phyloP scores from a whole-genome alignment of 2,113 vertebrate species.

The Phalacrocorax brasilianus region DNA sequence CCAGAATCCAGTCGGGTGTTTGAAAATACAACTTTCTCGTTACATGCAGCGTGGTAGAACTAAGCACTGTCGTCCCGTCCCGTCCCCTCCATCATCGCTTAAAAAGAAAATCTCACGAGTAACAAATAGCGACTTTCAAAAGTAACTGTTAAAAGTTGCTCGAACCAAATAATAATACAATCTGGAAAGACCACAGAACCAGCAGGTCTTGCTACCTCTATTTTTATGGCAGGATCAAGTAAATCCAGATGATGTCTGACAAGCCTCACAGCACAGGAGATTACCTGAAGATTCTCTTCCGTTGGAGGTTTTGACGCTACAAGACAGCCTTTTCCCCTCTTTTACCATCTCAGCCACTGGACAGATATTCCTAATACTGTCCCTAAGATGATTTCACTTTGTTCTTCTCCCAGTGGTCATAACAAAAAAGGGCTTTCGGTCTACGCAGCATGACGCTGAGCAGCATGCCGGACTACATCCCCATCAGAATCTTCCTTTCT shows the following conservation, averaged over 20 bases:
- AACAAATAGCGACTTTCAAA: not conserved
- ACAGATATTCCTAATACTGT: not conserved
- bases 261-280: not conserved
- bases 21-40: not conserved
- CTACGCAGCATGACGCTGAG: fast-evolving
- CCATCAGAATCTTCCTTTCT: not conserved
- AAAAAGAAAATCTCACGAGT: not conserved
- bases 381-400: not conserved
- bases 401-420: not conserved
- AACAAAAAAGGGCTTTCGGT: not conserved
- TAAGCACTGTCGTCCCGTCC: fast-evolving
- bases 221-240: not conserved
- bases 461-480: not conserved
- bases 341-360: not conserved
- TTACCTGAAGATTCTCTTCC: not conserved
- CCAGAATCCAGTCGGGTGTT: not conserved
- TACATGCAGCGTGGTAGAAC: not conserved
- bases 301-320: not conserved
- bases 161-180: not conserved
- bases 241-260: not conserved
- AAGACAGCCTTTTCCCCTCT: not conserved
- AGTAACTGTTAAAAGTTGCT: not conserved
- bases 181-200: not conserved
- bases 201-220: not conserved
- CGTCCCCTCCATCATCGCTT: not conserved